Conservation (phyloP, 2,888 invertebrate genomes). For the Lasioglossum pauxillum region DNA sequence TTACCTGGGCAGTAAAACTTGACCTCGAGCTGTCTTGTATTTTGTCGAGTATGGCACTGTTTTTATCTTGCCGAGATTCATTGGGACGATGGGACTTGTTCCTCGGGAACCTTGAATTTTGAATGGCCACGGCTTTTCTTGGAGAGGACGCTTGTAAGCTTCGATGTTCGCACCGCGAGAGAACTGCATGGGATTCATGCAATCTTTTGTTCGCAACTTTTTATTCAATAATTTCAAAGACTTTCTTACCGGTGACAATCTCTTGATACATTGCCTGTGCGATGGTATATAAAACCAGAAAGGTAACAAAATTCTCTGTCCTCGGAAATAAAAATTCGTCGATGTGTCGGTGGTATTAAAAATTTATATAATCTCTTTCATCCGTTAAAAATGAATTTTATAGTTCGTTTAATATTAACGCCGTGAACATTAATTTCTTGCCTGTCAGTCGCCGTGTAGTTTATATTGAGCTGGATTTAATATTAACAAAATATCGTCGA, state of each 20-base stretch:
- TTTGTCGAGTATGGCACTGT: conserved; percentile 43
- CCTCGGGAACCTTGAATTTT: conserved; percentile 50
- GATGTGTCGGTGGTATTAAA: not conserved
- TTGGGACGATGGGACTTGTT: conserved; percentile 39
- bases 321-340: not conserved
- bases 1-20: conserved; percentile 59
- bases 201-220: not conserved
- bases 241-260: not conserved
- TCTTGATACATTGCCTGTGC: not conserved
- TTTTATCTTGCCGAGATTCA: conserved; percentile 59
- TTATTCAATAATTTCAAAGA: not conserved
- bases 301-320: not conserved
- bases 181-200: not conserved
- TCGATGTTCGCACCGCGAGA: not conserved
- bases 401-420: not conserved
- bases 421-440: not conserved
- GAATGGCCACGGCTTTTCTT: conserved; percentile 23
- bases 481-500: not conserved
- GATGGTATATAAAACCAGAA: not conserved
- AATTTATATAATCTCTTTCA: not conserved
- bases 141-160: conserved; percentile 1
- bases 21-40: conserved; percentile 58
- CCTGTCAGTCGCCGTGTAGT: not conserved
- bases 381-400: not conserved
- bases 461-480: not conserved